Base-by-base conservation (phyloP, 2,113 vertebrate species). In the Aphyosemion australe region DNA sequence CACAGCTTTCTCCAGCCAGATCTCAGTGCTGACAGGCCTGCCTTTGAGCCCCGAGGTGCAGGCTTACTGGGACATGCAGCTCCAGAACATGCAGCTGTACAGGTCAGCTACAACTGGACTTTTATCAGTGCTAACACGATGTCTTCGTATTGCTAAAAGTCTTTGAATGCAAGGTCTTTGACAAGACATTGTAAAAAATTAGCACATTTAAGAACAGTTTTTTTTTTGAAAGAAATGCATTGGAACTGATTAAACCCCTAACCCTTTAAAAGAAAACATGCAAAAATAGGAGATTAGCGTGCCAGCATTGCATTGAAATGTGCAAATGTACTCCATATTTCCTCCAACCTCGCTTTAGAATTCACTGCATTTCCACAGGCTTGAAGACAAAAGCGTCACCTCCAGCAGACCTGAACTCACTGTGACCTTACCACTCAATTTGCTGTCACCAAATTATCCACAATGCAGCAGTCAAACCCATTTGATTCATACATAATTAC, bases 91-190 rank as follows among this genome's bases (percentile, higher is more conserved):
- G 26, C 76, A 86, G 61, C 7, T 83, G 20, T 67, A 78, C 70
- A 91, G 91, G 92, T 93, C 34, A 72, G 57, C 43, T 42, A 8
- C n/a, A 60, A 15, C 26, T 49, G 47, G 2, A 56, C 46, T 32
- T n/a, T 45, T 54, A 43, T 58, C 32, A 65, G 9, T 41, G 14
- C 51, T 39, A 18, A 51, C 20, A 31, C 15, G 12, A 55, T 41
- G n/a, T 65, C 6, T 19, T 21, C 34, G 6, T n/a, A 49, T 21
- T 8, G 20, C 13, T 57, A 14, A 13, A 42, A 9, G 20, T 18
- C 18, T 57, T 41, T 42, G n/a, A 42, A 32, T 11, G 18, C 4
- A 0, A 26, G 26, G 42, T 48, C 19, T 47, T 39, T 63, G 37
- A 67, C 41, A 16, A 48, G 13, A 58, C 15, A 26, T 57, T n/a